Evolutionary conservation across 2,888 invertebrate genomes (phyloP), one percentile per base, ranked within the genome.

Genomic region (Beris morrisii): DNA sequence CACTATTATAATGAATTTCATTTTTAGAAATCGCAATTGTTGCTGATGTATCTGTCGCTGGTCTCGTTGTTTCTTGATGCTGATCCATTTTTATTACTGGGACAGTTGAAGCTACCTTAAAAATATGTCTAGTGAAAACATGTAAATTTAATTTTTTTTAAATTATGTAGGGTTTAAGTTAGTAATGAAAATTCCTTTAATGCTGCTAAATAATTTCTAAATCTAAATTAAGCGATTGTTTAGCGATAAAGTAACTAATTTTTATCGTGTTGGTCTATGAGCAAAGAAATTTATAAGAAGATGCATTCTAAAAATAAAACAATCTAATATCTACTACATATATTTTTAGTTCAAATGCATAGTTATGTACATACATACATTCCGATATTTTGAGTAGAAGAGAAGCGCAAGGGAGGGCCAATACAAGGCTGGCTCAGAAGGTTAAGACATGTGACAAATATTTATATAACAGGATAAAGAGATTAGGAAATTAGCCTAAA

Each of bases 41-140:
- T n/a, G 64, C 9, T 38, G 64, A 30, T n/a, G 64, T 4, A 54
- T 44, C 28, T 4, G 30, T 45, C 30, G 54, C 45, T 44, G 53
- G 30, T 6, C 52, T 43, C 30, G 54, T 44, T 5, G 53, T 43
- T 5, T 61, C 61, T n/a, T 43, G 38, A 11, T 50, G 4, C 9
- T 50, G 52, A 12, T 52, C 61, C 43, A 61, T 15, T 43, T 61
- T 61, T 9, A 61, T 52, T 9, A 61, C 43, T 30, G 61, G 50
- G 5, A 61, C 43, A 4, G 50, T 31, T 61, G 64, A 44, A 38
- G 64, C 54, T 15, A 64, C 64, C 64, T 64, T 53, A 12, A 53
- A 54, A 45, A 11, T 32, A 13, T 13, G 15, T 48, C 12, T 13
- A 13, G 48, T 48, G 15, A 48, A 44, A 48, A 48, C 48, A 48